Conservation (phyloP, 64 coral and sea anemone genomes). For the Anthopleura sola region DNA sequence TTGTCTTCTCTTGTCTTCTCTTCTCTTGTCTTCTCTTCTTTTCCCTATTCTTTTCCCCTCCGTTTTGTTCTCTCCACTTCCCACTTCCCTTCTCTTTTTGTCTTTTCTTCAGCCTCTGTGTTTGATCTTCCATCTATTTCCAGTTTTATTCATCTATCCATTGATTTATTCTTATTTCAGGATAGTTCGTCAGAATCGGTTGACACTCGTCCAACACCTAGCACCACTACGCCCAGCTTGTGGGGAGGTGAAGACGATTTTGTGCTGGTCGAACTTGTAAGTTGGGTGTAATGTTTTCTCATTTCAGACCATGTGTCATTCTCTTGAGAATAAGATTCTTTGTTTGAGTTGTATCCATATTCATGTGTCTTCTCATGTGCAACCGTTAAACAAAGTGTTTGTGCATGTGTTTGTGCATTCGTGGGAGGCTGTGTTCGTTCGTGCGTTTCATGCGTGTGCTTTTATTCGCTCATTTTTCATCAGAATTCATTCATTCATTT, state of each 20-base stretch:
- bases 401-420: too few relatives aligned
- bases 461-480: too few relatives aligned
- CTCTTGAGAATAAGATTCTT: background rate
- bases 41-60: background rate
- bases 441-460: too few relatives aligned
- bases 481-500: background rate
- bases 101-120: background rate
- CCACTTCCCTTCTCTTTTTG: too few relatives aligned
- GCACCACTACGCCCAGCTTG: background rate
- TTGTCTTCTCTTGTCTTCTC: too few relatives aligned
- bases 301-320: too few relatives aligned
- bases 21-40: background rate
- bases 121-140: background rate
- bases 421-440: too few relatives aligned
- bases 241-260: conserved; percentile 56
- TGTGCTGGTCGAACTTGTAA: conserved; percentile 60
- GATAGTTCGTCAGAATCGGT: conserved; percentile 53
- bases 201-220: background rate
- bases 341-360: background rate
- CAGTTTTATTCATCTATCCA: background rate
- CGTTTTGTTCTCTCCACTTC: background rate
- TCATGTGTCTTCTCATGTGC: background rate
- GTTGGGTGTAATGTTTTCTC: background rate
- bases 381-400: background rate
- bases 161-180: background rate